Base-by-base conservation (phyloP, 64 coral and sea anemone genomes). In the Orbicella faveolata region DNA sequence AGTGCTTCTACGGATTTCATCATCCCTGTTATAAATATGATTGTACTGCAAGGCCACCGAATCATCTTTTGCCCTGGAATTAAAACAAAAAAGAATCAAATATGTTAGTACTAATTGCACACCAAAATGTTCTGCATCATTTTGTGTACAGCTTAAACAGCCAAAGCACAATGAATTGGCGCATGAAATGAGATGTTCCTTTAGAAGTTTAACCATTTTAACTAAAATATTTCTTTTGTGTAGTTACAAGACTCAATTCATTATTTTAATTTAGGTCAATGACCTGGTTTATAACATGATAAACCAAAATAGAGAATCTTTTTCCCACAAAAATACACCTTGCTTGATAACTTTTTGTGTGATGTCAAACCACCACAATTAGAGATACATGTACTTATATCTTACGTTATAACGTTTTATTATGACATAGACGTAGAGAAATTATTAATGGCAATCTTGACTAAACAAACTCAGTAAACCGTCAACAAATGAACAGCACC, bases 1-100 rank as follows among this genome's bases (percentile, higher is more conserved):
- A 8, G 97, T 99, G 74, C 97, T 99, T 63, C 94, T 88, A 61
- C 91, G 83, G 44, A 90, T 86, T 78, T 99, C 97, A 25, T 99
- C 94, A 80, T 99, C 97, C 81, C 90, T 95, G 54, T 92, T 88
- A 64, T 99, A 93, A 76, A 96, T 73, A 35, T 90, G 79, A 48
- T 15, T 72, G 67, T 94, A 76, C 11, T 86, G 89, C 23, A 73
- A 63, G 9, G 89, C 78, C 51, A 91, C 88, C 52, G 93, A 87
- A 74, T 97, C 95, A 87, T 97, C 95, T 61, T 90, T 92, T 35
- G 91, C 84, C 61, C 95, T 97, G 61, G 15, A 77, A 79, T 52
- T 68, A 63, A 81, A 51, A 52, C 9, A 44, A 48, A 48, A 48
- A 64, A 36, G 2, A 25, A 8, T 3, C 39, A 83, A 77, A 7